Percentiles rank a stretch among this genome's conserved stretches.
These are phyloP conservation scores for Phoeniculus purpureus DNA, from an alignment of 2,797 vertebrate species.

Conservation along the genomic window DNA sequence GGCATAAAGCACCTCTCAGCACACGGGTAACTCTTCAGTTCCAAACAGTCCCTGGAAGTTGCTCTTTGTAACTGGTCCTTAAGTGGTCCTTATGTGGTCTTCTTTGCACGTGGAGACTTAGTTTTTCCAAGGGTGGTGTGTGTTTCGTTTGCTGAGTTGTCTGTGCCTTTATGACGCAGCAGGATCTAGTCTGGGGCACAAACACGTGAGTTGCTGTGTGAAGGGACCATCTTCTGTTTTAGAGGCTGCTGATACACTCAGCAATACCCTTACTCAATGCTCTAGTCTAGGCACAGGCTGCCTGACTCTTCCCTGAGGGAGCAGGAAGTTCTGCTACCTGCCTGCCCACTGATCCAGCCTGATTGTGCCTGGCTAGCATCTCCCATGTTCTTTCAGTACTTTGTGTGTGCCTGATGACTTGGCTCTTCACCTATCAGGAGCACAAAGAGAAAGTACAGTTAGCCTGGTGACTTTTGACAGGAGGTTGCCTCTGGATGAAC, in stretches of 20 bases:
- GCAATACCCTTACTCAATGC: neutral
- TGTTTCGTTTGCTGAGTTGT: neutral
- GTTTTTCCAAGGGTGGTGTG: neutral
- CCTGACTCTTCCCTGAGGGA: neutral
- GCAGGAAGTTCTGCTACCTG: neutral
- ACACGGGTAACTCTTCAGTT: neutral
- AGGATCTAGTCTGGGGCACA: neutral
- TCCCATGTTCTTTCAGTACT: neutral
- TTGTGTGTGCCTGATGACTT: neutral
- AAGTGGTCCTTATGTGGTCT: neutral
- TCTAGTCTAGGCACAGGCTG: neutral
- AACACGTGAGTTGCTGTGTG: neutral
- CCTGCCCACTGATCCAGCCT: neutral
- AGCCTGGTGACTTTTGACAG: neutral
- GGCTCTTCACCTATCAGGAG: neutral
- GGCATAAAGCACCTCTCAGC: neutral
- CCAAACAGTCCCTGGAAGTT: neutral
- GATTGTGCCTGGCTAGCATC: neutral
- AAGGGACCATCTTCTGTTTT: neutral
- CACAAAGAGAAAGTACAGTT: neutral
- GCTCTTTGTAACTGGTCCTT: neutral
- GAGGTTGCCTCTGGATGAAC: constrained; percentile 2
- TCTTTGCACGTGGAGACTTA: neutral
- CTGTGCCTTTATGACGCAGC: neutral
- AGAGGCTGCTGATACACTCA: neutral